phyloP scores from a whole-genome alignment of 2,888 invertebrate genomes.

The Harmothoe impar region DNA sequence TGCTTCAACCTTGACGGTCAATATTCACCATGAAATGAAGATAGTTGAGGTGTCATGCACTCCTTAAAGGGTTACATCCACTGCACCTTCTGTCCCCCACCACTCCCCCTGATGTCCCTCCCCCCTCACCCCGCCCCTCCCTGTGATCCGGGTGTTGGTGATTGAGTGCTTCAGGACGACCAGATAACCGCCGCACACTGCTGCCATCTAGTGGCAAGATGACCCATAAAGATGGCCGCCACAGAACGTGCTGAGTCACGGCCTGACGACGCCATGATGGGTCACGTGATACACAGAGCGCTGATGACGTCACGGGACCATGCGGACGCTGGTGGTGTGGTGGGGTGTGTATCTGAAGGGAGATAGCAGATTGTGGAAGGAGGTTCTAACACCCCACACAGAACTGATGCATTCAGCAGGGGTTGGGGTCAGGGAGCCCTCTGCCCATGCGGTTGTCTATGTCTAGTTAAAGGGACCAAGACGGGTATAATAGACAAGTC shows the following conservation, averaged over 20 bases:
- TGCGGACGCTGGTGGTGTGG: not conserved
- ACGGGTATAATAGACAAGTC: too few species aligned
- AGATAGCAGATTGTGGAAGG: not conserved
- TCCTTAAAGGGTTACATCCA: too few species aligned
- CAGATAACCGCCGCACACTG: not conserved
- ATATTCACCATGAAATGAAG: too few species aligned
- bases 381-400: too few species aligned
- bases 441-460: too few species aligned
- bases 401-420: not conserved
- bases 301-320: slow-evolving; percentile 17
- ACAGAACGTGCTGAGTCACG: slow-evolving; percentile 59
- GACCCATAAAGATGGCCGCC: slow-evolving; percentile 59
- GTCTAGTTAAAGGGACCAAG: too few species aligned
- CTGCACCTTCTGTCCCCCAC: not conserved
- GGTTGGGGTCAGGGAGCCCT: too few species aligned
- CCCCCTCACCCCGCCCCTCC: not conserved
- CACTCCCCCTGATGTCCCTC: not conserved
- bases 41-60: too few species aligned
- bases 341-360: not conserved
- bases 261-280: slow-evolving; percentile 36
- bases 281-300: slow-evolving; percentile 50
- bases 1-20: too few species aligned
- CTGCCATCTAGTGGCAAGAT: slow-evolving; percentile 50
- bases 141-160: slow-evolving; percentile 52
- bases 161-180: slow-evolving; percentile 15